Conservation (phyloP, 64 coral and sea anemone genomes). For the Dendrophyllia cribrosa region DNA sequence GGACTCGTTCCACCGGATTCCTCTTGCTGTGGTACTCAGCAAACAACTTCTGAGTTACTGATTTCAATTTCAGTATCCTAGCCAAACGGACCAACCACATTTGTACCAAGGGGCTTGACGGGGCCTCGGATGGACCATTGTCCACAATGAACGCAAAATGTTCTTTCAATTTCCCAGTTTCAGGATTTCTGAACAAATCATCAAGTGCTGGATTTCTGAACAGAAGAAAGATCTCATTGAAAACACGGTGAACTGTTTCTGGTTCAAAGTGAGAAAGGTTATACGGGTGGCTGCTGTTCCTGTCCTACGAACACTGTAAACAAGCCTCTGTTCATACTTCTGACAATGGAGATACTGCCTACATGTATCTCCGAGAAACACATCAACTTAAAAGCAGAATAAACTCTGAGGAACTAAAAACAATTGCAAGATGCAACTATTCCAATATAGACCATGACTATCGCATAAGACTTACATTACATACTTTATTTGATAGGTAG, state of each 20-base stretch:
- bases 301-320: slow-evolving; percentile 15
- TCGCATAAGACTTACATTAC: no score
- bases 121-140: slow-evolving; percentile 61
- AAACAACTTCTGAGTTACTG: slow-evolving; percentile 54
- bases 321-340: not conserved
- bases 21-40: slow-evolving; percentile 67
- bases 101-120: slow-evolving; percentile 36
- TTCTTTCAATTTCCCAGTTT: slow-evolving; percentile 45
- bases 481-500: no score
- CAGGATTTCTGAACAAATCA: slow-evolving; percentile 52
- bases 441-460: no score
- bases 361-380: no score
- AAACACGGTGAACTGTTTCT: slow-evolving; percentile 55
- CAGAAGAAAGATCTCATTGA: slow-evolving; percentile 50
- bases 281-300: slow-evolving; percentile 44
- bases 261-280: slow-evolving; percentile 39
- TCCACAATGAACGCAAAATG: slow-evolving; percentile 74
- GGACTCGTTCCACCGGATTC: slow-evolving; percentile 48
- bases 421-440: no score
- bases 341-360: no score
- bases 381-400: no score
- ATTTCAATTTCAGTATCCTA: slow-evolving; percentile 30
- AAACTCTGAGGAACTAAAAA: no score
- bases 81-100: slow-evolving; percentile 62
- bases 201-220: slow-evolving; percentile 45